Percentiles rank a stretch among this genome's conserved stretches.
Evolutionary conservation across 2,797 vertebrate species (phyloP).

Genomic region (Rhadinocentrus ornatus): DNA sequence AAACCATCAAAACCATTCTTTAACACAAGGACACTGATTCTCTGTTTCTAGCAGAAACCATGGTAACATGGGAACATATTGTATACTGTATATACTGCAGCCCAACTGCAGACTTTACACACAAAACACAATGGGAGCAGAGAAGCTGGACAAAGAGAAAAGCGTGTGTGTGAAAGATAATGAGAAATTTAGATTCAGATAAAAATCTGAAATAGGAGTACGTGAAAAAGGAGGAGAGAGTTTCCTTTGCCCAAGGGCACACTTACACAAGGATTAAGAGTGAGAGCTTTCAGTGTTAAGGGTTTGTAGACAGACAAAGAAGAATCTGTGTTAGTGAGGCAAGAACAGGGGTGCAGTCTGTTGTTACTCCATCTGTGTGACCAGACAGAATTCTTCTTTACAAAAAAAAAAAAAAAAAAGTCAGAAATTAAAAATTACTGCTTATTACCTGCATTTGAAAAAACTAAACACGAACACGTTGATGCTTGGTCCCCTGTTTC

Average conservation of each 20-base stretch:
- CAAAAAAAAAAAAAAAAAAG: too few species aligned
- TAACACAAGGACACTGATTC: conserved; percentile 62
- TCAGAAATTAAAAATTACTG: background rate
- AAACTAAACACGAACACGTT: conserved; percentile 6
- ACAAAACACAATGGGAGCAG: conserved; percentile 15
- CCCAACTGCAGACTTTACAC: conserved; percentile 1
- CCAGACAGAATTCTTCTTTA: conserved; percentile 54
- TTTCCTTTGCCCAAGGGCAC: conserved; percentile 58
- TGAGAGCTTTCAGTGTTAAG: conserved; percentile 50
- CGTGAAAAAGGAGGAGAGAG: conserved; percentile 8
- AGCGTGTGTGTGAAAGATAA: conserved; percentile 35
- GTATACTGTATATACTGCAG: conserved; percentile 26
- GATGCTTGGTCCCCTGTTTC: background rate
- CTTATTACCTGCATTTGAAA: conserved; percentile 12
- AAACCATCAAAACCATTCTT: conserved; percentile 40
- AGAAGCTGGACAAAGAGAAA: conserved; percentile 25
- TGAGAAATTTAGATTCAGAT: conserved; percentile 25
- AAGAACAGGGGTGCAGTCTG: conserved; percentile 44
- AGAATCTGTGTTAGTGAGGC: conserved; percentile 73
- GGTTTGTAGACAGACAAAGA: conserved; percentile 61
- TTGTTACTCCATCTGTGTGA: conserved; percentile 51
- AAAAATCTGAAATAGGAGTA: conserved; percentile 31
- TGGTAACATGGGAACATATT: conserved; percentile 45
- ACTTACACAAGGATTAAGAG: conserved; percentile 48
- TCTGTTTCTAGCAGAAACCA: conserved; percentile 54